Conservation (phyloP, 30 jellyfish, hydroid and myxozoan species). For the Calvadosia cruxmelitensis region DNA sequence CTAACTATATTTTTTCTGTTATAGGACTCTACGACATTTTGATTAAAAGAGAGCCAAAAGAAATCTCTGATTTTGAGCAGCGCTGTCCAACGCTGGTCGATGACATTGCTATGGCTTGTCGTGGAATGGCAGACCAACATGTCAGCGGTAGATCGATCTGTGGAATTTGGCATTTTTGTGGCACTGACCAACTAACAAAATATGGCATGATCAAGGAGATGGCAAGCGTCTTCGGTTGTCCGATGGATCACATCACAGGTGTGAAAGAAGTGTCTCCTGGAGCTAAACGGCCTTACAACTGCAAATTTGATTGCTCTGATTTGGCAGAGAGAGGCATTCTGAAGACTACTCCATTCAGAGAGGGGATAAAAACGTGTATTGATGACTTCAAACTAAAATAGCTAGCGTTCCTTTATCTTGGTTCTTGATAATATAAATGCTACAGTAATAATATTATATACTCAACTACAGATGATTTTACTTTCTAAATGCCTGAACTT, state of each 20-base stretch:
- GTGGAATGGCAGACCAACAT: conserved; percentile 45
- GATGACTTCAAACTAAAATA: too few relatives aligned
- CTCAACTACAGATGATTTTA: too few relatives aligned
- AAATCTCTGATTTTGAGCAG: conserved; percentile 59
- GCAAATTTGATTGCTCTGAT: conserved; percentile 52
- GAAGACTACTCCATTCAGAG: conserved; percentile 9
- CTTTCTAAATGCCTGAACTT: too few relatives aligned
- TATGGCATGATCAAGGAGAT: conserved; percentile 48
- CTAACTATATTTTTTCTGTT: too few relatives aligned
- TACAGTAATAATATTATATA: too few relatives aligned
- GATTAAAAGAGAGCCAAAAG: conserved; percentile 21
- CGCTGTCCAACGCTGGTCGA: conserved; percentile 68
- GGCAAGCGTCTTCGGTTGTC: conserved; percentile 30
- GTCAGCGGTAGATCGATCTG: conserved; percentile 9
- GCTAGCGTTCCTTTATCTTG: too few relatives aligned
- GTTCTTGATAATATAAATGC: too few relatives aligned
- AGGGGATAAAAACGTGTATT: conserved; percentile 4
- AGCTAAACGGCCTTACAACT: conserved; percentile 66
- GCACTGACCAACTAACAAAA: conserved; percentile 65
- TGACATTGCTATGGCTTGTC: conserved; percentile 81
- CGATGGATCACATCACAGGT: conserved; percentile 39
- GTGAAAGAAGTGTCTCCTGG: conserved; percentile 55
- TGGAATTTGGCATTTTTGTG: conserved; percentile 83
- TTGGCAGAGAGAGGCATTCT: conserved; percentile 4
- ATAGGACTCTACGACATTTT: conserved; percentile 41